Evolutionary conservation across 2,888 invertebrate species (phyloP), one percentile per base, ranked within the genome.

Genomic region (Cabera pusaria): DNA sequence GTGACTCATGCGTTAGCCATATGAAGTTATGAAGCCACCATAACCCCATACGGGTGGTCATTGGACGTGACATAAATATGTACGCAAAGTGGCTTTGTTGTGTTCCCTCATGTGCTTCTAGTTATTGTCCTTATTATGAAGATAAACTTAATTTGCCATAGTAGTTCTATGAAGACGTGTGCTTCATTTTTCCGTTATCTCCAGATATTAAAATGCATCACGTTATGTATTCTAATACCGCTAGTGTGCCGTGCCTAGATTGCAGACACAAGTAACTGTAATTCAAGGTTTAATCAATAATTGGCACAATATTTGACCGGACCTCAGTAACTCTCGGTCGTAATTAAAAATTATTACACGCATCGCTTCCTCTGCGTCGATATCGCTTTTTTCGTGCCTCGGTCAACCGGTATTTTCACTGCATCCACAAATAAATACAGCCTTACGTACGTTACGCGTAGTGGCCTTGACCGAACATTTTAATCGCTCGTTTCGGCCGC

Each of bases 381-480:
- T 6, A 14, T 23, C 47, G 44, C 51, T 57, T 52, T 59, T 63
- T 63, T 60, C 44, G 50, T 44, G 43, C 45, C 47, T 46, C 40
- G 38, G 19, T 47, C 49, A 55, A 64, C 66, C 60, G 62, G 64
- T 72, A 69, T 66, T 62, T 65, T 64, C 61, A 60, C 59, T 64
- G 53, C 52, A 56, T 61, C 60, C 56, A 64, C 51, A 69, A 69
- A 70, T 70, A 67, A 65, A 61, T 62, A 62, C 48, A 64, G 52
- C 51, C 51, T 60, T 56, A 59, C 49, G 54, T 60, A 58, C 54
- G 38, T 43, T 39, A 47, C 57, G 52, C 45, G 57, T 48, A 59
- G 49, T 68, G 64, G 51, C 81, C 82, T 81, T 83, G 78, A 76
- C 75, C 72, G 55, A 39, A 37, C 52, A 49, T 60, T 59, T 35